Evolutionary conservation across 2,113 vertebrate genomes (phyloP).

Genomic region (Aptenodytes patagonicus): DNA sequence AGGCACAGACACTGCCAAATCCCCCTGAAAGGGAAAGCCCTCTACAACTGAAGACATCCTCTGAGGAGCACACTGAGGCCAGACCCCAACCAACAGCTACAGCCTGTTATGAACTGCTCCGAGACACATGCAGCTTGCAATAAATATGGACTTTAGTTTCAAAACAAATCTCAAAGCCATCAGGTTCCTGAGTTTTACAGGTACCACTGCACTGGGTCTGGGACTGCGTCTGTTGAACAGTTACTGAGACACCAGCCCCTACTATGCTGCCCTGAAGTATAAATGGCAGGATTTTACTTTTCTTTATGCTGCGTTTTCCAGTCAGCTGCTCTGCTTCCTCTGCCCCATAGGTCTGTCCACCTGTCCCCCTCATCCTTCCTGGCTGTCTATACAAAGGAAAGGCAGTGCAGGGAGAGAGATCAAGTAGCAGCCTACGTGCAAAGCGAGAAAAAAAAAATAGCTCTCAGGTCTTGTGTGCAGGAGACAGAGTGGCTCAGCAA

Average conservation of each 20-base stretch:
- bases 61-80: background rate
- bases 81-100: background rate
- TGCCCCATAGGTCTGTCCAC: background rate
- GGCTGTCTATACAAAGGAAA: background rate
- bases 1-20: background rate
- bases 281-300: background rate
- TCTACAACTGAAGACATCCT: background rate
- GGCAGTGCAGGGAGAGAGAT: background rate
- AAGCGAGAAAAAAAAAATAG: background rate
- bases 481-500: background rate
- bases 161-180: background rate
- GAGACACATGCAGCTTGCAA: background rate
- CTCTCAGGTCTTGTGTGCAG: background rate
- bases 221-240: background rate
- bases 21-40: background rate
- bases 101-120: background rate
- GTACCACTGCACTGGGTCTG: background rate
- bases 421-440: background rate
- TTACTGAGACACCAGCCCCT: background rate
- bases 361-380: background rate
- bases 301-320: background rate
- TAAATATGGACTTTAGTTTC: background rate
- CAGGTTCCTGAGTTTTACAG: background rate
- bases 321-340: background rate
- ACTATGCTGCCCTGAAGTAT: background rate